Evolutionary conservation across 1,140 invertebrate species (phyloP), one percentile per base, ranked within the genome.

Genomic region (Bombus polaris): DNA sequence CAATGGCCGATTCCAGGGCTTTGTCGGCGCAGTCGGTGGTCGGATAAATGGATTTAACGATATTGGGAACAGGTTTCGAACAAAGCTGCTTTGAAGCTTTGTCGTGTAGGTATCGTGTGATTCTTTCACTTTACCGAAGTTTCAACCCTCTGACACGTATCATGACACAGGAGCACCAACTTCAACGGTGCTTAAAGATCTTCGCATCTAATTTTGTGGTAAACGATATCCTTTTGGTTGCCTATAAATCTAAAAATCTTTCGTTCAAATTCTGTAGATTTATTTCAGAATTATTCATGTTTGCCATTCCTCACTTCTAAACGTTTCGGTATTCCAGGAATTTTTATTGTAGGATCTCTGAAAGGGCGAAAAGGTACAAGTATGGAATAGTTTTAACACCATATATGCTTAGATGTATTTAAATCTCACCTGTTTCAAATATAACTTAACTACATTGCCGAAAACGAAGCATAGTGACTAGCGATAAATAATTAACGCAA

Each of bases 41-140:
- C 59, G 76, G 37, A 78, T 78, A 78, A 78, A 78, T 65, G 39
- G 76, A 65, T 78, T 65, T 65, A 78, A 28, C 76, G 39, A 37
- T 39, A 37, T 18, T 39, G 39, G 28, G 59, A 62, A 66, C 76
- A 42, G 22, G 39, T 66, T 32, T 65, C 76, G 59, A 78, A 78
- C 76, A 78, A 78, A 78, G 59, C 39, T 65, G 59, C 37, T 39
- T 78, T 78, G 59, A 42, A 39, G 59, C 76, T 78, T 42, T 65
- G 39, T 78, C 59, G 39, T 39, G 22, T 25, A 25, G 13, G 28
- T 62, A 62, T 62, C 75, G 35, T 10, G 28, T 65, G 76, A 62
- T 62, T 62, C 75, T 77, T 77, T 77, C 57, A 39, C 75, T 62
- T 62, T 77, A 28, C 18, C 5, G 3, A 18, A n/a, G 57, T n/a